Evolutionary conservation across 2,888 invertebrate genomes (phyloP), one percentile per base, ranked within the genome.

Genomic region (Pollenia amentaria): DNA sequence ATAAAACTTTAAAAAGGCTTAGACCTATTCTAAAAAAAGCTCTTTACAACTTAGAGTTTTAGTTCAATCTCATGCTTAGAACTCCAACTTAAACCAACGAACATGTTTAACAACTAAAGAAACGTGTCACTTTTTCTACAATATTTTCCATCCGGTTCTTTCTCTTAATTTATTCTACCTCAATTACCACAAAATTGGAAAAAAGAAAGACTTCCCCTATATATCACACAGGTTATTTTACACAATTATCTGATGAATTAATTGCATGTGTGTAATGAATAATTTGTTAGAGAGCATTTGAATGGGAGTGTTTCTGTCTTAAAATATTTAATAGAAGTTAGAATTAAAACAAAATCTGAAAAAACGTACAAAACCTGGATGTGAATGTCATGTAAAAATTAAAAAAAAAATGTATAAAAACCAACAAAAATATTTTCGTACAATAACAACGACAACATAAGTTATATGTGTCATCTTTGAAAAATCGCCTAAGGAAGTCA

Each of bases 401-500:
- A 70, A 51, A 79, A 60, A 78, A 11, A 46, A 1, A 44, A 21
- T 16, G 16, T 16, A 14, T 40, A 70, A 3, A 62, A 16, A 69
- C 44, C 6, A 21, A 18, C 16, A 81, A 12, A 29, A 11, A 69
- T 44, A 64, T 57, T 18, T 38, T 42, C 29, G 9, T 42, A 44
- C 51, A 82, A 44, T 11, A 57, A 64, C 14, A 81, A 40, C 7
- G 57, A 75, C 42, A 48, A 65, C 70, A 60, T 46, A 57, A 18
- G n/a, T 21, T 55, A 84, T 64, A 84, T 84, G 87, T 87, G 87
- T 87, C 87, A 87, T 87, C 87, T 87, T 81, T 87, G 84, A 87
- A 81, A 87, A 87, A 87, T 87, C 72, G 84, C 87, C 84, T 84
- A 40, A 87, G 87, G 87, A 87, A 87, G 87, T 87, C 84, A 84